Percentiles rank a stretch among this genome's conserved stretches.
phyloP scores from a whole-genome alignment of 2,113 vertebrate species.

The Clarias gariepinus region DNA sequence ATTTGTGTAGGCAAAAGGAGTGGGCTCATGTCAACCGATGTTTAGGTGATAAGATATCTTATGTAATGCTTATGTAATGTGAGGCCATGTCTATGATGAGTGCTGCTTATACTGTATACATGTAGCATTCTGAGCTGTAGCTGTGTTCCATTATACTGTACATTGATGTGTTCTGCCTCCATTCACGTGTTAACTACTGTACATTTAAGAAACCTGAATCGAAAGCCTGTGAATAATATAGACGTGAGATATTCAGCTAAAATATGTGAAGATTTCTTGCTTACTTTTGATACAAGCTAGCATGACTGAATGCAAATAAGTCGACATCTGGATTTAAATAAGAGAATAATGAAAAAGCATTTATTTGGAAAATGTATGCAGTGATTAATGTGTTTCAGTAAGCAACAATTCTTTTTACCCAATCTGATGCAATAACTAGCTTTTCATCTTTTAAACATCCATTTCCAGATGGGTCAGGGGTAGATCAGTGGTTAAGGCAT shows the following conservation, averaged over 20 bases:
- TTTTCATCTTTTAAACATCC: no score
- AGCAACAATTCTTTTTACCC: no score
- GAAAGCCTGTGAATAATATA: neutral
- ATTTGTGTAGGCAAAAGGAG: constrained; percentile 1
- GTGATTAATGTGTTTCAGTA: no score
- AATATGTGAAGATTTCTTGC: neutral
- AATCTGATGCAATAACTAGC: no score
- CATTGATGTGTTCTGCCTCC: neutral
- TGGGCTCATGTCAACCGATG: neutral
- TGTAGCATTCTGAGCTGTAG: neutral
- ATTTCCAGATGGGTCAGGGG: no score
- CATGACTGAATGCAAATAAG: neutral
- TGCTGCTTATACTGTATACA: neutral
- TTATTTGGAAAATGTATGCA: no score
- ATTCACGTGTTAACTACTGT: neutral
- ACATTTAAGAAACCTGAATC: neutral
- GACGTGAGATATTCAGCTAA: neutral
- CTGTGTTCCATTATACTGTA: neutral
- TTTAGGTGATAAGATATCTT: constrained; percentile 13
- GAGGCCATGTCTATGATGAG: neutral
- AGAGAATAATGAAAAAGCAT: neutral
- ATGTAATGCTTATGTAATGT: constrained; percentile 11
- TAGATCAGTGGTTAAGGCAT: no score
- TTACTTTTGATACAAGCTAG: neutral
- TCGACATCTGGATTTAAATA: neutral